Base-by-base conservation (phyloP, 2,113 vertebrate species). In the Cynoglossus semilaevis region DNA sequence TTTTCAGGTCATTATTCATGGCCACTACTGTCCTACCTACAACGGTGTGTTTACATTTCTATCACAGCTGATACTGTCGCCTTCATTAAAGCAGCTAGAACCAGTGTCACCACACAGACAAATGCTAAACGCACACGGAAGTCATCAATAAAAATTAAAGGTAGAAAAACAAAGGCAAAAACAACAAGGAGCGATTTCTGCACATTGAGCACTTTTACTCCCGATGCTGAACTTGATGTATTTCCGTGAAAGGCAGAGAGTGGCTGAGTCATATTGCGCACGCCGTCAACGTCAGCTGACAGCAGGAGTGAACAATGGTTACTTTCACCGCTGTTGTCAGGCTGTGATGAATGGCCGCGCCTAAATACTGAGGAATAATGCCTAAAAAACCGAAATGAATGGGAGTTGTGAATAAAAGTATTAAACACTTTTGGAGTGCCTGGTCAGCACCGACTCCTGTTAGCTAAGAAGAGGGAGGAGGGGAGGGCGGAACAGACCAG, bases 381-480 rank as follows among this genome's bases (percentile, higher is more conserved):
- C 82, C 85, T 86, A 67, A 85, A 82, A 85, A 29, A 2, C 22
- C 22, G 22, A 82, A 86, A 88, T 81, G 58, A 86, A 80, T 75
- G 71, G 62, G 37, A 56, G 68, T 79, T 29, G 59, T 81, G 87
- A 88, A 85, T 88, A 86, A 83, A 87, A 76, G 87, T 82, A 83
- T 89, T 82, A 79, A 86, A 84, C 77, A 79, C 82, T 74, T 74
- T 69, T 76, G 67, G 80, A 79, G 74, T 83, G 85, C 80, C 63
- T 58, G 77, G 80, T 89, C 89, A 90, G 88, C 86, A 81, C 53
- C 65, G 65, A 75, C 73, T 64, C 70, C 72, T 61, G 71, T 88
- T 85, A 82, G 74, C 59, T 63, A 44, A 63, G 68, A 19, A 68
- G 45, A 22, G 63, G 1, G 22, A 37, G 40, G 34, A 0, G 40